Percentiles rank a stretch among this genome's conserved stretches.
These are phyloP conservation scores for Uria aalge DNA, from an alignment of 2,113 vertebrate genomes.

Conservation along the genomic window DNA sequence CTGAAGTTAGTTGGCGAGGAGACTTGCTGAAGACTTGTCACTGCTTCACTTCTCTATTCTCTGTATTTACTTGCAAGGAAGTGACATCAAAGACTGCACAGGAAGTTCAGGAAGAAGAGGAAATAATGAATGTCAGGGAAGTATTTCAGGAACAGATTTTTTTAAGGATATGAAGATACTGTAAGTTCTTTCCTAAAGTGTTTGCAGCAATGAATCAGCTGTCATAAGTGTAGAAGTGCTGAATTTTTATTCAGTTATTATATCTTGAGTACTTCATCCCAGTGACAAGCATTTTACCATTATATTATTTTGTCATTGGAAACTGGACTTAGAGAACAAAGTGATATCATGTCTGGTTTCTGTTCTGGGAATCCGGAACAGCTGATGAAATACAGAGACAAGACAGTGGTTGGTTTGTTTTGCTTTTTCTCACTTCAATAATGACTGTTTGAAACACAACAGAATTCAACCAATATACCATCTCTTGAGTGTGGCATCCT, in stretches of 20 bases:
- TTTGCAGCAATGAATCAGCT: neutral
- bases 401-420: conserved; percentile 4
- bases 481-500: neutral
- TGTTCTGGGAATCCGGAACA: neutral
- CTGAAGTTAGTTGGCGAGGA: neutral
- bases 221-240: neutral
- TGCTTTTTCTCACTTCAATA: neutral
- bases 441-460: neutral
- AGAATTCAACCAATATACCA: neutral
- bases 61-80: neutral
- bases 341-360: neutral
- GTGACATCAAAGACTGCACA: neutral
- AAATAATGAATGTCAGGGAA: neutral
- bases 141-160: neutral
- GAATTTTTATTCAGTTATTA: conserved; percentile 7
- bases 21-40: neutral
- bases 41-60: neutral
- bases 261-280: neutral
- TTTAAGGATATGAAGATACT: neutral
- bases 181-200: neutral
- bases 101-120: neutral
- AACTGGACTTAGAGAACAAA: neutral
- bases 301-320: neutral
- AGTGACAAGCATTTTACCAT: neutral
- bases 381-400: neutral